Evolutionary conservation across 1,140 invertebrate genomes (phyloP).

Genomic region (Pachypsylla venusta): DNA sequence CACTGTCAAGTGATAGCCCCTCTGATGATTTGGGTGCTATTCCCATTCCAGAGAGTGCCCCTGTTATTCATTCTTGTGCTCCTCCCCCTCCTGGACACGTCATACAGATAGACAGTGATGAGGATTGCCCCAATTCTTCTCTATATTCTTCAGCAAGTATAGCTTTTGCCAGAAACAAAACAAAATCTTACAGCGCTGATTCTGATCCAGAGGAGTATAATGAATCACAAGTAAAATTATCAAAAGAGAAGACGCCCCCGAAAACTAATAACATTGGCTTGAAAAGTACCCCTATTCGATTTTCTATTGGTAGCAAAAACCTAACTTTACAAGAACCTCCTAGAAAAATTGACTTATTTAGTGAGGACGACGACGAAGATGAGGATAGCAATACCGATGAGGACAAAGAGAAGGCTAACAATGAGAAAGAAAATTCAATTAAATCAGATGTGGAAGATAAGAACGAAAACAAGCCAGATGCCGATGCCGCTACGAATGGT

Average conservation of each 20-base stretch:
- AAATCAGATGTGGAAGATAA: slow-evolving; percentile 24
- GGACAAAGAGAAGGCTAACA: slow-evolving; percentile 23
- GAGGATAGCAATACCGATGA: slow-evolving; percentile 19
- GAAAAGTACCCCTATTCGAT: neutral
- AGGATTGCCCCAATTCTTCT: slow-evolving; percentile 66
- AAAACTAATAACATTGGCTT: neutral
- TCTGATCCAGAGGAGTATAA: neutral
- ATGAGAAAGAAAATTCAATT: slow-evolving; percentile 20
- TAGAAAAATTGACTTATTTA: neutral
- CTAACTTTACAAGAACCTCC: neutral
- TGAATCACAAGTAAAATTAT: neutral
- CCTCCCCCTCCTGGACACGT: slow-evolving; percentile 27
- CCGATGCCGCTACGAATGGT: slow-evolving; percentile 21
- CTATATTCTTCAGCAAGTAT: slow-evolving; percentile 66
- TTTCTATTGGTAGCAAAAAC: slow-evolving; percentile 2
- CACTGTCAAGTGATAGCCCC: slow-evolving; percentile 15
- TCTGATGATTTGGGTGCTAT: slow-evolving; percentile 25
- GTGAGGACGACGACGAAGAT: slow-evolving; percentile 19
- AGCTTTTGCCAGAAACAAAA: slow-evolving; percentile 34
- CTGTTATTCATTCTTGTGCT: slow-evolving; percentile 15
- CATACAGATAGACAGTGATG: slow-evolving; percentile 43
- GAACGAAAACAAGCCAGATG: neutral
- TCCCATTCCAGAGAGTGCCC: slow-evolving; percentile 13
- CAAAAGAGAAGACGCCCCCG: too few species aligned
- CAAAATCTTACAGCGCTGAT: neutral